Base-by-base conservation (phyloP, 1,140 invertebrate species). In the Pomacea maculata region DNA sequence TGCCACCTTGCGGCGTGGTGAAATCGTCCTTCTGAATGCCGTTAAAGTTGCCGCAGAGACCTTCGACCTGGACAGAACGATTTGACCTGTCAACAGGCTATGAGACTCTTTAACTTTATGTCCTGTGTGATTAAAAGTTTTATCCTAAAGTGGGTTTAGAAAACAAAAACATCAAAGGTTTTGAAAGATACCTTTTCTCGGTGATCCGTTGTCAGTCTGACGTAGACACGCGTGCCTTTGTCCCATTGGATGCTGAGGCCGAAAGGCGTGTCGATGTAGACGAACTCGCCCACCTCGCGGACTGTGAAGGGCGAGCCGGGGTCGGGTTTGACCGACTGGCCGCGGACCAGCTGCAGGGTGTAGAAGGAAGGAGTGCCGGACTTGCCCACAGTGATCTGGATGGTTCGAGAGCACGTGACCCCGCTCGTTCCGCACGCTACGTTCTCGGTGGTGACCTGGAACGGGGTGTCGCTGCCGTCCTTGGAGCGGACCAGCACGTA, bases 11-110 rank as follows among this genome's bases (percentile, higher is more conserved):
- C 0, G 96, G 96, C 9, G 95, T 95, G 88, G 95, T 94, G 92
- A 97, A 97, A 75, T 91, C 90, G 82, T 92, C 88, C 19, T 81
- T 85, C 57, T 86, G 85, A 86, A 97, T 94, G 55, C 94, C 94
- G 89, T 98, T 96, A 89, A 95, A 98, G 90, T 98, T 97, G 1
- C 97, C 97, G 90, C 97, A 98, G 5, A 98, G 91, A 75, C 97
- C 97, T 91, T 94, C 94, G 8, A 97, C 93, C 92, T 95, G 88
- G 34, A 45, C 0, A 45, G 34, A 45, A 45, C 34, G 1, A 45
- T 45, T 45, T 45, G 34, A 45, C 6, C 34, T 45, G 34, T 45
- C 34, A 45, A 45, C 34, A 45, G 34, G 34, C 34, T 45, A 45
- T 45, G 34, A 45, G 6, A 45, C 2, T 45, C 34, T 45, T 45